Base-by-base conservation (phyloP, 2,888 invertebrate species). In the Drosophila histrio region DNA sequence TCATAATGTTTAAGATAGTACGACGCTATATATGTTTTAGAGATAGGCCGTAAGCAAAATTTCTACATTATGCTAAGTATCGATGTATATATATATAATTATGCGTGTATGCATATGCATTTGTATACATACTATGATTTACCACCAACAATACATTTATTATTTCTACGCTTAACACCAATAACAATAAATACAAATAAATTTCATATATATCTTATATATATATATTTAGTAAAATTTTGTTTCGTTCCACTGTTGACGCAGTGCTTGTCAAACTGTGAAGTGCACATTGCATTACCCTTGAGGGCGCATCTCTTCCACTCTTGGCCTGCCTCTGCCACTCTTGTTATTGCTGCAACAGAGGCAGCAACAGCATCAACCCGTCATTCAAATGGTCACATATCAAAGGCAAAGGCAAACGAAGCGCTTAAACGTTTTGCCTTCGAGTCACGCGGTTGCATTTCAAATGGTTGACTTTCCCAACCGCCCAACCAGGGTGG, bases 21-120 rank as follows among this genome's bases (percentile, higher is more conserved):
- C 57, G 81, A 82, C 76, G 87, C 82, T 82, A 84, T 75, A 72
- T 70, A 81, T 82, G 72, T 80, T 87, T 87, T 72, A 71, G 66
- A 56, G 41, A 60, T 87, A 80, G 70, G 43, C 57, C 19, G 2
- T 87, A 87, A 78, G 85, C 59, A 54, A 63, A 70, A 54, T 54
- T 76, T 87, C 76, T 78, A 71, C 59, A 62, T 39, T 87, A 67
- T 49, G 19, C 19, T 85, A 87, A 73, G 82, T 38, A 57, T 69
- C 34, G 24, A 47, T 73, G 56, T 77, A 71, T 72, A 82, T 82
- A 73, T 67, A 79, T 50, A 62, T 32, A 60, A 41, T 47, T 22
- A 59, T 44, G 30, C 32, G 36, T 57, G 47, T 56, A 53, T 38
- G 47, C 59, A 52, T 60, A 46, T 44, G 34, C 26, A 54, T 50